These are phyloP conservation scores for Steinernema hermaphroditum DNA, from an alignment of 2,888 invertebrate genomes.

Conservation along the genomic window DNA sequence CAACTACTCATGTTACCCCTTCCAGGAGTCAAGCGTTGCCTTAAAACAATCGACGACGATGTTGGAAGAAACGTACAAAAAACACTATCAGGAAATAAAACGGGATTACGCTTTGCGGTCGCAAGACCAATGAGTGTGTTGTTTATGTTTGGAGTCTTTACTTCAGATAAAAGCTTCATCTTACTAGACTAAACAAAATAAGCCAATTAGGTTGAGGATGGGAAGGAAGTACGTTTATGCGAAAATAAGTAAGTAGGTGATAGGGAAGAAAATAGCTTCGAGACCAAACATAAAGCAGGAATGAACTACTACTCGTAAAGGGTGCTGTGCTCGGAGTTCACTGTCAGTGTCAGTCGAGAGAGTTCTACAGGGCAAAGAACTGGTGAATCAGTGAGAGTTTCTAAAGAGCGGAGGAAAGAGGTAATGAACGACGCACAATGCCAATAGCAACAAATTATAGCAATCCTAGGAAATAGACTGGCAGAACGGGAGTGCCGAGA, in stretches of 20 bases:
- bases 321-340: conserved; percentile 19
- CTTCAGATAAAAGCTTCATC: conserved; percentile 17
- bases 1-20: background rate
- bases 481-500: conserved; percentile 20
- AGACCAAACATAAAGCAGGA: conserved; percentile 31
- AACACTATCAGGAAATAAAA: conserved; percentile 24
- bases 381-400: background rate
- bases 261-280: conserved; percentile 17
- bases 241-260: background rate
- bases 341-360: background rate
- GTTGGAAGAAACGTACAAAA: conserved; percentile 19
- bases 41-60: conserved; percentile 19
- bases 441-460: too few relatives aligned
- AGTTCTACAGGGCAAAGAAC: background rate
- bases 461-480: conserved; percentile 1
- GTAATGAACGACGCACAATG: background rate
- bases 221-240: background rate
- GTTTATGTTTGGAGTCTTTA: conserved; percentile 25
- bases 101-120: conserved; percentile 26
- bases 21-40: conserved; percentile 23
- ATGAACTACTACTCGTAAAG: conserved; percentile 30
- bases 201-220: background rate
- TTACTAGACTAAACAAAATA: background rate
- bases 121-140: background rate
- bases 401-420: conserved; percentile 7